Conservation (phyloP, 2,113 vertebrate genomes). For the Condylura cristata region DNA sequence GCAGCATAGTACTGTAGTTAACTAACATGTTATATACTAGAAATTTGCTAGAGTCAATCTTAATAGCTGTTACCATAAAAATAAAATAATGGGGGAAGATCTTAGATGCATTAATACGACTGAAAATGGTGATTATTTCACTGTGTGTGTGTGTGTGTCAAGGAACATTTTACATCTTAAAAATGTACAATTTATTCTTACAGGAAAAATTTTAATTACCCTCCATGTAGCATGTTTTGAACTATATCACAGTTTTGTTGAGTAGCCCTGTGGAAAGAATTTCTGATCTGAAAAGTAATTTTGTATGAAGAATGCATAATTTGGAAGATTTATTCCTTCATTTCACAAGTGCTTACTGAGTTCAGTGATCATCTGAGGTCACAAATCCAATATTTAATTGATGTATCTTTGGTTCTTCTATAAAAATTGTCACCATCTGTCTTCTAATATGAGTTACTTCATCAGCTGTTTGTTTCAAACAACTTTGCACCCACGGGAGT, state of each 20-base stretch:
- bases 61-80: background rate
- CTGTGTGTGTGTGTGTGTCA: background rate
- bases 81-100: background rate
- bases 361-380: background rate
- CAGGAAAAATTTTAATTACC: background rate
- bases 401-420: background rate
- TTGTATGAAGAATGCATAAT: background rate
- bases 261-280: background rate
- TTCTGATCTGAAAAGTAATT: constrained; percentile 20
- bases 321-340: background rate
- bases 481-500: background rate
- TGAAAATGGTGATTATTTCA: background rate
- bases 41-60: background rate
- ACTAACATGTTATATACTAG: background rate
- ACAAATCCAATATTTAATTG: background rate
- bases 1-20: background rate
- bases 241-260: background rate
- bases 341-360: constrained; percentile 29
- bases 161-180: background rate
- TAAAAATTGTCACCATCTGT: background rate
- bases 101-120: background rate
- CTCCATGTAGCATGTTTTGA: background rate
- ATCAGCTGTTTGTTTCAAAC: background rate
- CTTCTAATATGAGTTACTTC: background rate
- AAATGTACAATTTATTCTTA: background rate